Evolutionary conservation across 1,140 invertebrate genomes (phyloP).

Genomic region (Sitophilus oryzae): DNA sequence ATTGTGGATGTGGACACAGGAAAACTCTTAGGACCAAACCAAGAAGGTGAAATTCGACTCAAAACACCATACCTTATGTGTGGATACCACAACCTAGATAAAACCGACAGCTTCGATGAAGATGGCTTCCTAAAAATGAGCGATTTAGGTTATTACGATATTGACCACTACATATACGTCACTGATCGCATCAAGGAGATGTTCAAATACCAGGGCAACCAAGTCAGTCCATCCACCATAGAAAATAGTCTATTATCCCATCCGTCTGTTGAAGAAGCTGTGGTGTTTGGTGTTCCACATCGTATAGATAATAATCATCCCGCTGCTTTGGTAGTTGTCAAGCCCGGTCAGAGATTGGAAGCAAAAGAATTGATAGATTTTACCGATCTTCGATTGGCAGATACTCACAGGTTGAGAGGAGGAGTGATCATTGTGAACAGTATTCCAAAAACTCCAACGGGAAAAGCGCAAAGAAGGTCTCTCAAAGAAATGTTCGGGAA

Average conservation of each 20-base stretch:
- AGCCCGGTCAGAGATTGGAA: constrained; percentile 14
- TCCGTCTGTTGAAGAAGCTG: constrained; percentile 57
- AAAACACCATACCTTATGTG: constrained; percentile 15
- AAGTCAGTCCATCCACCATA: constrained; percentile 71
- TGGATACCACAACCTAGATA: constrained; percentile 22
- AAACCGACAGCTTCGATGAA: constrained; percentile 49
- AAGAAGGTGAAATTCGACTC: constrained; percentile 25
- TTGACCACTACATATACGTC: constrained; percentile 62
- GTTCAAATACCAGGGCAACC: constrained; percentile 74
- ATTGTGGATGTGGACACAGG: constrained; percentile 25
- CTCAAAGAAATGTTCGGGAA: too few species aligned
- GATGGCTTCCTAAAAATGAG: constrained; percentile 69
- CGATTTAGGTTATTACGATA: constrained; percentile 68
- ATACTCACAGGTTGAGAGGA: constrained; percentile 26
- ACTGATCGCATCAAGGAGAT: constrained; percentile 73
- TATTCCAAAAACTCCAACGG: constrained; percentile 29
- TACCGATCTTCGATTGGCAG: constrained; percentile 27
- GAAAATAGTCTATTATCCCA: constrained; percentile 62
- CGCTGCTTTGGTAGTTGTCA: constrained; percentile 56
- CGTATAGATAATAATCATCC: constrained; percentile 56
- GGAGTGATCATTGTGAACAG: constrained; percentile 29
- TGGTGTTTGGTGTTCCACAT: constrained; percentile 62
- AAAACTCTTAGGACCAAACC: constrained; percentile 22
- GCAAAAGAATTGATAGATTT: constrained; percentile 25
- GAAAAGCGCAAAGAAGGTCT: constrained; percentile 24